Evolutionary conservation across 2,888 invertebrate genomes (phyloP).

Genomic region (Kryphioiulus occultus): DNA sequence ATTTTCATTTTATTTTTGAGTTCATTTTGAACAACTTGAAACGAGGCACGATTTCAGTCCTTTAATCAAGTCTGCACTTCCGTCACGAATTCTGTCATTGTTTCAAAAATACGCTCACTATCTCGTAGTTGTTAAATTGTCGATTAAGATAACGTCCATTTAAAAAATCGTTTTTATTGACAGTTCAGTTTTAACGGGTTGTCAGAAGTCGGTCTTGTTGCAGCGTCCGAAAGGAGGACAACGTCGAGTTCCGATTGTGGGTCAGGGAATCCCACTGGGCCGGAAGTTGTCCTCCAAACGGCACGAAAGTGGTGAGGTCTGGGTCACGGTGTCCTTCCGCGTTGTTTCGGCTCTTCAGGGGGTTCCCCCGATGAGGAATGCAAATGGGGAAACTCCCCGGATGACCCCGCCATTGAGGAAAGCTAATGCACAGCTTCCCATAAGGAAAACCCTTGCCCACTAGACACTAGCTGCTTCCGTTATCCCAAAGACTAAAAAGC

Average conservation of each 20-base stretch:
- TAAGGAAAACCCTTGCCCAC: not conserved
- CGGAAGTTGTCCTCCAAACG: not conserved
- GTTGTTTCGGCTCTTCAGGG: not conserved
- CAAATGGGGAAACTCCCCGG: slow-evolving; percentile 3
- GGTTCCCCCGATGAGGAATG: not conserved
- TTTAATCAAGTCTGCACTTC: no score
- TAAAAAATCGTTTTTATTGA: no score
- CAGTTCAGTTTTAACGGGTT: no score
- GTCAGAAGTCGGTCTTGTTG: no score
- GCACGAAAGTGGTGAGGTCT: not conserved
- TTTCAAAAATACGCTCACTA: no score
- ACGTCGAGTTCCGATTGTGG: not conserved
- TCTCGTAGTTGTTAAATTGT: no score
- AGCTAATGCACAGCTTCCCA: not conserved
- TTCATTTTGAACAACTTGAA: no score
- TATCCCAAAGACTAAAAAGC: not conserved
- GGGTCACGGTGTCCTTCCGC: slow-evolving; percentile 12
- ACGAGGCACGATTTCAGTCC: no score
- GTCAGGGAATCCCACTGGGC: slow-evolving; percentile 10
- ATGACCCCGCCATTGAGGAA: slow-evolving; percentile 13
- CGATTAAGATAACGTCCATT: no score
- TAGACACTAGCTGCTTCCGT: not conserved
- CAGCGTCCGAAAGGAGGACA: not conserved
- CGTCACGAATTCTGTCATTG: no score
- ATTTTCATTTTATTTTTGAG: no score